Base-by-base conservation (phyloP, 2,888 invertebrate genomes). In the Thecophora atra region DNA sequence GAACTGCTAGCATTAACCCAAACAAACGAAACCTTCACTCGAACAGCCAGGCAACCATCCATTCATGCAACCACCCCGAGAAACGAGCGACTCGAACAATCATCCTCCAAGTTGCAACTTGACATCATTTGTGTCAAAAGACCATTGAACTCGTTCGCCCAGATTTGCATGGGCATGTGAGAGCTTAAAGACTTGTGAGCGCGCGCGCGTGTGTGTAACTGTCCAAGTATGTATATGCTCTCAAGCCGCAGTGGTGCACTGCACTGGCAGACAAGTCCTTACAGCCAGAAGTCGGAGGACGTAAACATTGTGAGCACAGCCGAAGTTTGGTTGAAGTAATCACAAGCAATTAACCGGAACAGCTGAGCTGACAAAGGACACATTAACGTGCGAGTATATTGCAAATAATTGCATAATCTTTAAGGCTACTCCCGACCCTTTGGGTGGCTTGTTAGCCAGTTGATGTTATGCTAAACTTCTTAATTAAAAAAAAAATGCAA, bases 101-200 rank as follows among this genome's bases (percentile, higher is more conserved):
- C 69, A 51, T 69, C 69, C 17, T 60, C 47, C 69, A 15, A 8
- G 62, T 52, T 37, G 63, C 82, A 83, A 85, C 84, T 84, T 84
- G 84, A 83, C 83, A 83, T 81, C 83, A 82, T 82, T 84, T 82
- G 80, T 82, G 84, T 83, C 83, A 84, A 84, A 85, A 85, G 85
- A 83, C 83, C 84, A 85, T 84, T 84, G 85, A 85, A 85, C 84
- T 83, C 80, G 80, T 73, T 65, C 63, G 67, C 69, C 68, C 72
- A 65, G 60, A 72, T 54, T 73, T 70, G 42, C 63, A 52, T 63
- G 62, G 44, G 30, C 54, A 42, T 42, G 47, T 44, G 26, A 6
- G 64, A 24, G 44, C 7, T 64, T 64, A 19, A 15, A 56, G 21
- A 54, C 13, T 54, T 42, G 51, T 51, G 26, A 42, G 19, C 52